Evolutionary conservation across 2,797 vertebrate genomes (phyloP).

Genomic region (Spondyliosoma cantharus): DNA sequence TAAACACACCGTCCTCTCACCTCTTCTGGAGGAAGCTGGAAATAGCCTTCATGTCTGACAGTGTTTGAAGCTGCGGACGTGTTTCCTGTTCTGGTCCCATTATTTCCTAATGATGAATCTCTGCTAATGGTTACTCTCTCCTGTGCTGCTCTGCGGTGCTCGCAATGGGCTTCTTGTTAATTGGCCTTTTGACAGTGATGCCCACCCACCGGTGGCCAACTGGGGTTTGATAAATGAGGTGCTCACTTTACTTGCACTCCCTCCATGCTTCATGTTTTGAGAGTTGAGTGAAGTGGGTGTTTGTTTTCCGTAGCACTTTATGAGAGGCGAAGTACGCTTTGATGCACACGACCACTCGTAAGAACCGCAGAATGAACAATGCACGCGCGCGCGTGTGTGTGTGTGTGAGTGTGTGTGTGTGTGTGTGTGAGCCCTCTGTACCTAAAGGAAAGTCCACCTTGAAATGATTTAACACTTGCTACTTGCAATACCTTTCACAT

Average conservation of each 20-base stretch:
- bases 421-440: background rate
- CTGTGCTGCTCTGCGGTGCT: conserved; percentile 63
- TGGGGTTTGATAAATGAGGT: conserved; percentile 83
- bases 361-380: conserved; percentile 42
- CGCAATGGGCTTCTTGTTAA: conserved; percentile 82
- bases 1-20: conserved; percentile 17
- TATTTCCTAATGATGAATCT: conserved; percentile 78
- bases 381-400: conserved; percentile 2
- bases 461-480: conserved; percentile 3
- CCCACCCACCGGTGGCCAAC: conserved; percentile 80
- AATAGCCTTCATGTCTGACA: conserved; percentile 47
- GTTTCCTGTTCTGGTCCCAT: conserved; percentile 72
- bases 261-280: conserved; percentile 69
- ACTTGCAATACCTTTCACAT: background rate
- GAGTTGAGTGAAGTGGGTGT: conserved; percentile 78
- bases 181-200: conserved; percentile 84
- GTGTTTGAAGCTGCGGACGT: conserved; percentile 47
- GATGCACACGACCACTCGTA: conserved; percentile 61
- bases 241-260: conserved; percentile 67
- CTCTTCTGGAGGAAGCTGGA: conserved; percentile 37
- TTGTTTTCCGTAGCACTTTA: conserved; percentile 74
- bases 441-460: conserved; percentile 22
- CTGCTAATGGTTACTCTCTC: conserved; percentile 73
- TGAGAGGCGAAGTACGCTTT: conserved; percentile 64
- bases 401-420: conserved; percentile 2